Evolutionary conservation across 2,888 invertebrate species (phyloP), one percentile per base, ranked within the genome.

Genomic region (Eupithecia subfuscata): DNA sequence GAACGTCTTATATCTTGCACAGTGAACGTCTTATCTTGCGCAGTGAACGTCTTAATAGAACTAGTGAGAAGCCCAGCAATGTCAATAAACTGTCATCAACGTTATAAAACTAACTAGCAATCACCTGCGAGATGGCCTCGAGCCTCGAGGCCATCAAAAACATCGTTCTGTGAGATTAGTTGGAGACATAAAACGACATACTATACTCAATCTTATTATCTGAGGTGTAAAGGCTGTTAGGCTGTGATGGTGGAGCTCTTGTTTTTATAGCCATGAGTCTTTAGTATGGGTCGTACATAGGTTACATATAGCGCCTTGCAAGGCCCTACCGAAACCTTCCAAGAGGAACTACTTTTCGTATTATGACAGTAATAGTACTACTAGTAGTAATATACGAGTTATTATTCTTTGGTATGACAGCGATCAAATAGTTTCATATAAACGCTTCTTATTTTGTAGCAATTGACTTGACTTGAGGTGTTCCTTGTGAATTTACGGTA

Each of bases 131-230:
- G 70, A 52, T 65, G 37, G 76, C 7, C 37, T 37, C 37, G 37
- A 37, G 37, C 0, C 73, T 65, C 34, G 8, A 18, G 43, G 45
- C 71, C 67, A 77, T 74, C 74, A 77, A 77, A 74, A 71, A 76
- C 71, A 69, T 76, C 69, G 60, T 69, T 76, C 70, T 40, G 71
- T 69, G 16, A 71, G 74, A 77, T 77, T 74, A 74, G 71, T 70
- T 71, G 67, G 43, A n/a, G 69, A 74, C 67, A 77, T 77, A 77
- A 77, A 77, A 40, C 64, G 18, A 71, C 70, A 60, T 45, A 30
- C 73, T 37, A 63, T 9, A 52, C 74, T 65, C 60, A 73, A 70
- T 76, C 73, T 76, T 76, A 69, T 73, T 74, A 71, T 68, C 52
- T 34, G 73, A 40, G 64, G 52, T 69, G n/a, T 71, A 74, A 74